A percentile compares a stretch with the other conserved stretches of the same genome.
These are phyloP conservation scores for Danio choprae DNA, from an alignment of 2,797 vertebrate species.

Conservation along the genomic window DNA sequence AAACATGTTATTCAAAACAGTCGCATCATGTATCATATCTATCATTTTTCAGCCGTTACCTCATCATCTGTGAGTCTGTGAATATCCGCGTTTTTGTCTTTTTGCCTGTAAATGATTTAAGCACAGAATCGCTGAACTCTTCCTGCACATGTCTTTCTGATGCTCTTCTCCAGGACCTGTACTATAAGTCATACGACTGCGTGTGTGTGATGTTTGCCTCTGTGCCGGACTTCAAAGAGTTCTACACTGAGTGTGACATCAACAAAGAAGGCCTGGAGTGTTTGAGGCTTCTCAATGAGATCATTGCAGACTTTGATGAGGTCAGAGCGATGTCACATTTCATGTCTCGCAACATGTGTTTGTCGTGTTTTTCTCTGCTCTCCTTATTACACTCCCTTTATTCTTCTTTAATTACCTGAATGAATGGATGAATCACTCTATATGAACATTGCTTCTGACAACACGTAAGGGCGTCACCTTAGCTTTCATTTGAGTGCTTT, in stretches of 20 bases:
- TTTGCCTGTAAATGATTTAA: not conserved
- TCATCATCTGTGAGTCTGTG: not conserved
- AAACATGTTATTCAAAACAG: not conserved
- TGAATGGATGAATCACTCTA: not conserved
- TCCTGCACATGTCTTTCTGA: constrained; percentile 16
- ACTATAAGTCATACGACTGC: constrained; percentile 98
- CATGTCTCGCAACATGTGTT: not conserved
- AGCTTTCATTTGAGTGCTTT: not conserved
- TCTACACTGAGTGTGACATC: constrained; percentile 98
- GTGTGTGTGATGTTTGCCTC: constrained; percentile 99
- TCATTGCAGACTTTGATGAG: constrained; percentile 98
- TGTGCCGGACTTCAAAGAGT: constrained; percentile 97
- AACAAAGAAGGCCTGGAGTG: constrained; percentile 99
- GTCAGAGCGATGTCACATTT: constrained; percentile 69
- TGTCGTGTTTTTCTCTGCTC: not conserved
- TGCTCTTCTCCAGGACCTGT: constrained; percentile 86
- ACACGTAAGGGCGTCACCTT: not conserved
- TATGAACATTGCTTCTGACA: not conserved
- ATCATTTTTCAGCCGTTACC: not conserved
- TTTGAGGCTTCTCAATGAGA: constrained; percentile 94
- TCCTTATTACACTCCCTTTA: not conserved
- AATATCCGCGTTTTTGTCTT: constrained; percentile 4
- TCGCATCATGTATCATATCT: not conserved
- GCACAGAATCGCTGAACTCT: not conserved
- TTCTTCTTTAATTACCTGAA: not conserved